These are phyloP conservation scores for Ictidomys tridecemlineatus DNA, from an alignment of 2,113 vertebrate species.

Conservation along the genomic window DNA sequence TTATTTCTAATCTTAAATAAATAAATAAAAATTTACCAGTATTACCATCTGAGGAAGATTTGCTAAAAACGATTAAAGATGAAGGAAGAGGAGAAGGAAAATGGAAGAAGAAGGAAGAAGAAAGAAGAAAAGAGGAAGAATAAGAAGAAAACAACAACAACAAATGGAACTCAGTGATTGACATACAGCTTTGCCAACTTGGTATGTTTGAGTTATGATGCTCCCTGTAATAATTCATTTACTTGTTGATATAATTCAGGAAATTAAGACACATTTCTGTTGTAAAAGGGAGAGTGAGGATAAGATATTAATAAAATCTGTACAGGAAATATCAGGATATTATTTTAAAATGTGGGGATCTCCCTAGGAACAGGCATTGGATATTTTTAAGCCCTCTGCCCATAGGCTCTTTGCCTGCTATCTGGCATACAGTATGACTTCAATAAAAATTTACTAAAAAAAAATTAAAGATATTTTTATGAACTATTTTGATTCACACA, in stretches of 20 bases:
- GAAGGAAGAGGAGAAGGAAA: too few relatives aligned
- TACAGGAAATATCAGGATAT: background rate
- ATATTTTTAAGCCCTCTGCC: background rate
- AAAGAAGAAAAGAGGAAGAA: too few relatives aligned
- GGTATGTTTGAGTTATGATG: background rate
- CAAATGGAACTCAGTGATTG: background rate
- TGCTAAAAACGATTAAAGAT: background rate
- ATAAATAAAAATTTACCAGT: background rate
- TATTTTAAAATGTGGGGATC: background rate
- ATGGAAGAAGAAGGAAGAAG: too few relatives aligned
- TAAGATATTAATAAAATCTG: background rate
- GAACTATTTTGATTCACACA: background rate
- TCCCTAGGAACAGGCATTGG: background rate
- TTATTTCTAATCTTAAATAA: background rate
- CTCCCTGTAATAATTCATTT: background rate
- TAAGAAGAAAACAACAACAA: too few relatives aligned
- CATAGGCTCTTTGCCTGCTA: background rate
- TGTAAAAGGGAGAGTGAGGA: background rate
- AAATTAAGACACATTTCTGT: background rate
- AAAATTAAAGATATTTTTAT: background rate
- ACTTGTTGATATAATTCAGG: constrained; percentile 15
- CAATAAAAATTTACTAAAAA: constrained; percentile 56
- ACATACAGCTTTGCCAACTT: background rate
- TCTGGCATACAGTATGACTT: background rate
- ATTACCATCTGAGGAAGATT: background rate